A percentile compares a stretch with the other conserved stretches of the same genome.
These are phyloP conservation scores for Meiosimyza platycephala DNA, from an alignment of 2,888 invertebrate genomes.

Conservation along the genomic window DNA sequence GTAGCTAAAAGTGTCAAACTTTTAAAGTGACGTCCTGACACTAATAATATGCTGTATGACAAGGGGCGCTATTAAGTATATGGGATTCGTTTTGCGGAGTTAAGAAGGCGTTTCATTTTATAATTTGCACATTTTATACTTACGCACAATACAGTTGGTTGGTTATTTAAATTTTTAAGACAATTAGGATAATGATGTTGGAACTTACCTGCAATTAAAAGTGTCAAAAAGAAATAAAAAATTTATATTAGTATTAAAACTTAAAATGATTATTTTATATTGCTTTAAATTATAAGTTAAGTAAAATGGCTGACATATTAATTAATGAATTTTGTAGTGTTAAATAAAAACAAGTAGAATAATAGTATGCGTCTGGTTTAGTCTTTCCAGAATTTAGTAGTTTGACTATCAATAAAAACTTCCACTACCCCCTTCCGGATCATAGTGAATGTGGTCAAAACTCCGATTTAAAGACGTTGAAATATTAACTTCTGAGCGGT, in stretches of 20 bases:
- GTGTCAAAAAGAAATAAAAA: background rate
- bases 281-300: conserved; percentile 42
- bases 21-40: too few species aligned
- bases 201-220: conserved; percentile 27
- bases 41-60: too few species aligned
- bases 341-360: too few species aligned
- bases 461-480: too few species aligned
- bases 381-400: too few species aligned
- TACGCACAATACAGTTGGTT: conserved; percentile 2
- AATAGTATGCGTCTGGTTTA: too few species aligned
- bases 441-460: too few species aligned
- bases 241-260: background rate
- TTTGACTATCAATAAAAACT: too few species aligned
- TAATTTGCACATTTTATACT: background rate
- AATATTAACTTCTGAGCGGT: too few species aligned
- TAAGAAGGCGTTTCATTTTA: background rate
- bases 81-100: background rate
- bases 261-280: conserved; percentile 11
- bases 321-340: too few species aligned
- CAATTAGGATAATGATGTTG: background rate
- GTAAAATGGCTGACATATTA: conserved; percentile 34
- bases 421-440: too few species aligned
- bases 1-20: background rate
- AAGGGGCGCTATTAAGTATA: too few species aligned
- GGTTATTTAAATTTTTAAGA: background rate